Evolutionary conservation across 2,888 invertebrate genomes (phyloP), one percentile per base, ranked within the genome.

Genomic region (Leucoptera coffeella): DNA sequence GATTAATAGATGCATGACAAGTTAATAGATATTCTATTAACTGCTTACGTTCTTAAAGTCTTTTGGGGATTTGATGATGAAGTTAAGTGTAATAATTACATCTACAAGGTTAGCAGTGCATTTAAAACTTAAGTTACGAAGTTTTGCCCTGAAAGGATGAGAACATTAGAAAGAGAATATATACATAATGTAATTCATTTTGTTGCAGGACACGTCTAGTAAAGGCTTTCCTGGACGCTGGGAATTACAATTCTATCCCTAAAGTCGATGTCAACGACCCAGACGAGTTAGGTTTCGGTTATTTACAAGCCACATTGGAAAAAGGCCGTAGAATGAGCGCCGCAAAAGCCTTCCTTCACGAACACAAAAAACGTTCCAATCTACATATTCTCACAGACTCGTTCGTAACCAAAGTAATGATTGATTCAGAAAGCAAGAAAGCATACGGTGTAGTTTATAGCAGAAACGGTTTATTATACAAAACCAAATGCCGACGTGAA

Each of bases 361-460:
- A 79, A 6, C 69, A 80, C 46, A 65, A 74, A 31, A 42, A 64
- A 12, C 59, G 85, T 26, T 57, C 52, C 15, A 89, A 89, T 49
- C 55, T 89, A 7, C 67, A 69, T 27, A 62, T 69, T 29, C 42
- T 69, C 4, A 45, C 62, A 7, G 62, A 67, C 26, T 40, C 65
- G 1, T 50, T 45, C 40, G 67, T 49, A 4, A 64, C 61, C 12
- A 65, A 60, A 46, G 36, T 69, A 12, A 24, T 64, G 2, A 56
- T 65, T 25, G 64, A 84, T 41, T 67, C 71, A 0, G 39, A 54
- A 10, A 74, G 75, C 1, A 82, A 80, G 40, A 55, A 62, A 31
- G 84, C 85, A 0, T 75, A 75, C 33, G 87, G 82, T 0, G 82
- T 89, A 0, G 72, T 83, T 36, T 81, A 82, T 31, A 47, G 75